Conservation (phyloP, 2,113 vertebrate species). For the Verasper variegatus region DNA sequence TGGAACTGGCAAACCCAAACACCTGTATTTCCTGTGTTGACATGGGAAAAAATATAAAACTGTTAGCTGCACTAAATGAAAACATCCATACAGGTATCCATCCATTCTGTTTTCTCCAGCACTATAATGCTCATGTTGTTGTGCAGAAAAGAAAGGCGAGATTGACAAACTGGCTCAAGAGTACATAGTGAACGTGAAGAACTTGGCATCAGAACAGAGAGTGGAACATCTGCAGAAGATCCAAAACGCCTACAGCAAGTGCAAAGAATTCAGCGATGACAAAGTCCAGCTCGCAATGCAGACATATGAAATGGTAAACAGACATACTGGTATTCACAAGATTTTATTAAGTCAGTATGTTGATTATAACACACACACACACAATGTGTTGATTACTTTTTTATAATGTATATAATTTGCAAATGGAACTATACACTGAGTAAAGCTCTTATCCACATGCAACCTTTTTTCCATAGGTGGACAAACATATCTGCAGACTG, state of each 20-base stretch:
- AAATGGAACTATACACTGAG: background rate
- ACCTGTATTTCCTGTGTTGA: background rate
- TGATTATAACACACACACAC: background rate
- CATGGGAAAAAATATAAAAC: background rate
- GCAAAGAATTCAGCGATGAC: constrained; percentile 96
- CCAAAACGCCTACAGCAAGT: constrained; percentile 93
- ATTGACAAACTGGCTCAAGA: constrained; percentile 93
- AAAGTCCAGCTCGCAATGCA: constrained; percentile 99
- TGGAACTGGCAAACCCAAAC: too few species aligned
- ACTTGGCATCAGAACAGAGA: constrained; percentile 86
- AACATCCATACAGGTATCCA: background rate
- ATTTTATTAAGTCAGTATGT: background rate
- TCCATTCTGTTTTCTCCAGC: background rate
- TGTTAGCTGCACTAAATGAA: background rate
- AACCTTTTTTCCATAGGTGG: constrained; percentile 84
- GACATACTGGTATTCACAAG: background rate
- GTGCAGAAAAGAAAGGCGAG: constrained; percentile 94
- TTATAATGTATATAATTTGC: background rate
- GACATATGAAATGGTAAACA: constrained; percentile 95
- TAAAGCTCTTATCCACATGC: background rate
- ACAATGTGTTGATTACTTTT: background rate
- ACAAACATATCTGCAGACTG: constrained; percentile 96
- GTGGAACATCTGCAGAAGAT: constrained; percentile 95
- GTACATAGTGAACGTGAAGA: constrained; percentile 90
- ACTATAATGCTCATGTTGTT: background rate